Conservation (phyloP, 30 jellyfish, hydroid and myxozoan species). For the Haliclystus octoradiatus region DNA sequence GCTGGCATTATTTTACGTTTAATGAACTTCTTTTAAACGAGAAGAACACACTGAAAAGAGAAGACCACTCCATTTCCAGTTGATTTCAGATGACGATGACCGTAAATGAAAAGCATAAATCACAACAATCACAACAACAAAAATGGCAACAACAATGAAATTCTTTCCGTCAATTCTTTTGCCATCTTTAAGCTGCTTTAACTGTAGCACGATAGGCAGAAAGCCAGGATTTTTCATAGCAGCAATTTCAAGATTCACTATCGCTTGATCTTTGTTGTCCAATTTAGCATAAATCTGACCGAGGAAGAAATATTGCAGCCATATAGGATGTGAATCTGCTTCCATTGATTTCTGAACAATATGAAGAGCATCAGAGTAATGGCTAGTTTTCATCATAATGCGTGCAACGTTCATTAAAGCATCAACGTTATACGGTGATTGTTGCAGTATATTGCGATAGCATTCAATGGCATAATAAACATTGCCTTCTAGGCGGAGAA, state of each 20-base stretch:
- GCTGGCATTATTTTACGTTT: no score
- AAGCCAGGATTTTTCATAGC: slow-evolving; percentile 74
- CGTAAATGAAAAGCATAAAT: neutral
- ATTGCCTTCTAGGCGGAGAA: slow-evolving; percentile 79
- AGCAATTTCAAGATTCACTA: slow-evolving; percentile 56
- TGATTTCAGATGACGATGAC: no score
- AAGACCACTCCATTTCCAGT: no score
- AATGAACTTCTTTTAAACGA: no score
- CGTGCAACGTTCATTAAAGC: slow-evolving; percentile 84
- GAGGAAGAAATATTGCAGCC: slow-evolving; percentile 90
- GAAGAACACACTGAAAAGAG: no score
- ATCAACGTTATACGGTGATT: slow-evolving; percentile 63
- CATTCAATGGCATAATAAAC: slow-evolving; percentile 89
- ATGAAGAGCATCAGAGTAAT: slow-evolving; percentile 62
- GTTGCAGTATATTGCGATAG: slow-evolving; percentile 74
- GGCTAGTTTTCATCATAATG: slow-evolving; percentile 51
- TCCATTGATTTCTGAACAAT: slow-evolving; percentile 70
- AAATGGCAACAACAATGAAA: neutral
- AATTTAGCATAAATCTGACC: slow-evolving; percentile 61
- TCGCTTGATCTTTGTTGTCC: slow-evolving; percentile 70
- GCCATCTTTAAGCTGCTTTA: slow-evolving; percentile 2
- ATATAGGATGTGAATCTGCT: slow-evolving; percentile 42
- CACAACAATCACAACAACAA: neutral
- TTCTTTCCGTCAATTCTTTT: neutral
- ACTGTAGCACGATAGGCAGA: slow-evolving; percentile 66